A percentile compares a stretch with the other conserved stretches of the same genome.
Conservation (phyloP, 2,888 invertebrate species). For the Drosophila paramelanica region DNA sequence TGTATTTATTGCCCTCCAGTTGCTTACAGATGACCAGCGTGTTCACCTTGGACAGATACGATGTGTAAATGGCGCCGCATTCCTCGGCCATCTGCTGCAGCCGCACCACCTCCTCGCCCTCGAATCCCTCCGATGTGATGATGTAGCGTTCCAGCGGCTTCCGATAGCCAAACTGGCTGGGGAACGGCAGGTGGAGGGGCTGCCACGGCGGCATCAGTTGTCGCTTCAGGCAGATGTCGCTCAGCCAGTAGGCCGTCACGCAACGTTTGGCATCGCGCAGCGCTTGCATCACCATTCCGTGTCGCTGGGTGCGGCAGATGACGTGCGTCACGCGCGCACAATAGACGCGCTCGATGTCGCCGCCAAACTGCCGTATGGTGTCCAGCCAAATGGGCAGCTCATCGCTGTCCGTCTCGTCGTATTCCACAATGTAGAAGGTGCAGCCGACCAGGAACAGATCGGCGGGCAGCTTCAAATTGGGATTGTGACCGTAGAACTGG, state of each 20-base stretch:
- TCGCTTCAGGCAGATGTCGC: slow-evolving; percentile 94
- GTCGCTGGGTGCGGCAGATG: slow-evolving; percentile 94
- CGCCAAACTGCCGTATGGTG: slow-evolving; percentile 92
- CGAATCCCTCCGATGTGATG: slow-evolving; percentile 95
- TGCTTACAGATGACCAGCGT: slow-evolving; percentile 92
- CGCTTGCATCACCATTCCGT: slow-evolving; percentile 95
- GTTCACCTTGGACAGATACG: slow-evolving; percentile 92
- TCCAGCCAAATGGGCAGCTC: slow-evolving; percentile 89
- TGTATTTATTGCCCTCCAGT: slow-evolving; percentile 94
- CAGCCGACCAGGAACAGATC: slow-evolving; percentile 96
- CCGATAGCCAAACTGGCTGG: slow-evolving; percentile 88
- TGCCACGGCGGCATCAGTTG: slow-evolving; percentile 97
- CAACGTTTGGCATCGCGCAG: slow-evolving; percentile 88
- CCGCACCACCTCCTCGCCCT: slow-evolving; percentile 92
- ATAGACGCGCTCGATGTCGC: slow-evolving; percentile 94
- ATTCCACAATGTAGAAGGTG: slow-evolving; percentile 95
- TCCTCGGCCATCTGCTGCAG: slow-evolving; percentile 94
- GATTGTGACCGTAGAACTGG: slow-evolving; percentile 97
- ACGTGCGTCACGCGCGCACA: slow-evolving; percentile 96
- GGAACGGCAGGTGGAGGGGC: slow-evolving; percentile 95
- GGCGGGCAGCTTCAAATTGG: slow-evolving; percentile 93
- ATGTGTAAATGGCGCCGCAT: slow-evolving; percentile 93
- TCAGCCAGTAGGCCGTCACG: slow-evolving; percentile 95
- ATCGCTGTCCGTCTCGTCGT: slow-evolving; percentile 89
- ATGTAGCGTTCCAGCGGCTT: slow-evolving; percentile 91